Base-by-base conservation (phyloP, 2,797 vertebrate genomes). In the Xiphophorus birchmanni region DNA sequence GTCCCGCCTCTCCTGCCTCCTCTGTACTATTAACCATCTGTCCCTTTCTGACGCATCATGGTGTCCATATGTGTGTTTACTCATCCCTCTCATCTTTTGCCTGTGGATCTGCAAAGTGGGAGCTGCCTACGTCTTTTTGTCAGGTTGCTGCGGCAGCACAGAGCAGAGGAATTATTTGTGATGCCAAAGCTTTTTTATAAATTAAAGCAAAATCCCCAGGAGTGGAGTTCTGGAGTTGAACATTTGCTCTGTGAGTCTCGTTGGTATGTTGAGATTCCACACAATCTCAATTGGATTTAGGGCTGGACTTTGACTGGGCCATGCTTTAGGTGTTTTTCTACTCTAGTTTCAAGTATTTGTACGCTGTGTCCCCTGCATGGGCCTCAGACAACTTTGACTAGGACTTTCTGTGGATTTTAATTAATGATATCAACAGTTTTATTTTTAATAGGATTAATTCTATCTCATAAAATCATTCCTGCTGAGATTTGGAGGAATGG, bases 51-150 rank as follows among this genome's bases (percentile, higher is more conserved):
- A 50, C 73, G 50, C 63, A 48, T 21, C 67, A 37, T 9, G 69
- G 71, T 29, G 54, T 86, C 65, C 77, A 60, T 85, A 69, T 86
- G 80, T 77, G 77, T 83, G 80, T 89, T 85, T 89, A 77, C 83
- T 93, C 90, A 81, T 63, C 87, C 74, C 23, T 84, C 83, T 78
- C 23, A 37, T 86, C 79, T 86, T 80, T 80, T 32, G 32, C 84
- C 13, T 56, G 69, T 80, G 72, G 32, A 71, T 80, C 77, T 82
- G 81, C 52, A 81, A 80, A 87, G 85, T 71, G 84, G 3, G 78
- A 79, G 80, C 88, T 82, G 69, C 88, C 90, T 58, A 82, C 91
- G 13, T 74, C 74, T 73, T 83, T n/a, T 74, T 29, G 48, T n/a
- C 65, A 26, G 13, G 21, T 40, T 71, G 69, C 69, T 72, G 69